A percentile compares a stretch with the other conserved stretches of the same genome.
Conservation (phyloP, 1,140 invertebrate species). For the Dufourea novaeangliae region DNA sequence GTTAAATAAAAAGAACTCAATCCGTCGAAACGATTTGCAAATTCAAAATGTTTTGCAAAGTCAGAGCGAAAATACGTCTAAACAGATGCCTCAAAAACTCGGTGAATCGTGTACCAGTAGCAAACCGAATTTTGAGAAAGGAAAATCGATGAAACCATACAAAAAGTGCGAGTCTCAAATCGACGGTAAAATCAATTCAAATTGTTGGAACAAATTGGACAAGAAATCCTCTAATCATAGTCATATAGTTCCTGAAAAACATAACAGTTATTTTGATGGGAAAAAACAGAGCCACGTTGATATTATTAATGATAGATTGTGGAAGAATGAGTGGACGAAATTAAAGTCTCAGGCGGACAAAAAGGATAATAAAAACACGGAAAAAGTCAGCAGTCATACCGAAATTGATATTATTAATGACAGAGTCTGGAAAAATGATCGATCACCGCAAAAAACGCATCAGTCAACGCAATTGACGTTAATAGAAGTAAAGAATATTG, state of each 20-base stretch:
- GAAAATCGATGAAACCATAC: conserved; percentile 37
- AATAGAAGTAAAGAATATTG: conserved; percentile 74
- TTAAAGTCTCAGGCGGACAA: conserved; percentile 19
- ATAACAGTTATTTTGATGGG: conserved; percentile 16
- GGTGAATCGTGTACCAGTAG: conserved; percentile 4
- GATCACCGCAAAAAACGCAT: neutral
- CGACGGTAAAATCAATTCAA: conserved; percentile 38
- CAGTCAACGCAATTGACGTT: conserved; percentile 65
- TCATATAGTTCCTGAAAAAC: conserved; percentile 25
- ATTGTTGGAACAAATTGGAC: conserved; percentile 53
- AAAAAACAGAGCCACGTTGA: conserved; percentile 67
- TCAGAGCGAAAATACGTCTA: conserved; percentile 22
- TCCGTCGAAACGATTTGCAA: conserved; percentile 21
- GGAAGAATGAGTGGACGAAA: conserved; percentile 77
- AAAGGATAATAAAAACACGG: conserved; percentile 34
- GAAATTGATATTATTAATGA: conserved; percentile 77
- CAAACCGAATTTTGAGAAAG: conserved; percentile 56
- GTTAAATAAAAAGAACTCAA: conserved; percentile 55
- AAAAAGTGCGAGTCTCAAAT: conserved; percentile 50
- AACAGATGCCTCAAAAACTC: conserved; percentile 13
- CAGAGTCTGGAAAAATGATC: conserved; percentile 72
- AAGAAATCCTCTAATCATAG: conserved; percentile 30
- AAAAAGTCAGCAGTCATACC: conserved; percentile 36
- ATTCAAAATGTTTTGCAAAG: conserved; percentile 21
- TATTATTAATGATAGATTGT: conserved; percentile 77